A percentile compares a stretch with the other conserved stretches of the same genome.
Conservation (phyloP, 2,797 vertebrate genomes). For the Eulemur mongoz region DNA sequence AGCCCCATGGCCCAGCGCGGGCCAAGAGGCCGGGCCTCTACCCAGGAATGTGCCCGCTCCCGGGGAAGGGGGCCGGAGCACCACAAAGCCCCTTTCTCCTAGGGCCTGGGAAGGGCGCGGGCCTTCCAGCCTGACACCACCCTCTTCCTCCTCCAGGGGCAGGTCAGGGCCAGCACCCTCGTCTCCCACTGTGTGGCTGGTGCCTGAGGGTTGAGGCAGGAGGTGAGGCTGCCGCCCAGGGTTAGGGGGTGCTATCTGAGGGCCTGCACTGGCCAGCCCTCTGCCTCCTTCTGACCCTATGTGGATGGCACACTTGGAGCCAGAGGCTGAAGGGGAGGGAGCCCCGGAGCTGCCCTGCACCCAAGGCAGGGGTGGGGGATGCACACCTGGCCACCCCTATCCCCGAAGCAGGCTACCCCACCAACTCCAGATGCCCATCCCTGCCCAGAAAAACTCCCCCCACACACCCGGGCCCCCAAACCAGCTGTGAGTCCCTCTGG, state of each 20-base stretch:
- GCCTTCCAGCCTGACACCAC: neutral
- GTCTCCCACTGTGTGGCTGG: neutral
- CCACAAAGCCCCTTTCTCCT: slow-evolving; percentile 77
- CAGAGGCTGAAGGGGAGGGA: neutral
- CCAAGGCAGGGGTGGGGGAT: neutral
- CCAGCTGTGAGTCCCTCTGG: neutral
- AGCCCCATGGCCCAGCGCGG: slow-evolving; percentile 7
- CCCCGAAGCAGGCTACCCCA: neutral
- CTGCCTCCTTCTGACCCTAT: neutral
- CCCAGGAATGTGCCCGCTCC: slow-evolving; percentile 73
- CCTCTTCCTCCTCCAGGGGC: neutral
- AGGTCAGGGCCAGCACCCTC: neutral
- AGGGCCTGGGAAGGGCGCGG: slow-evolving; percentile 48
- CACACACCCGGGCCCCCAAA: neutral
- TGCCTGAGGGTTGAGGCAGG: neutral
- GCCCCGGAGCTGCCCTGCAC: neutral
- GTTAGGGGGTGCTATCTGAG: neutral
- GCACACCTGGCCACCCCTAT: too few species aligned
- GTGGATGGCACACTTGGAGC: neutral
- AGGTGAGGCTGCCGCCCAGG: neutral
- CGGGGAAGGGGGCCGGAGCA: neutral
- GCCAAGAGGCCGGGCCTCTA: slow-evolving; percentile 68
- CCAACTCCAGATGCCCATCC: neutral
- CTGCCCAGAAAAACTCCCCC: neutral
- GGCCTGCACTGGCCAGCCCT: neutral